Evolutionary conservation across 1,140 invertebrate species (phyloP).

Genomic region (Drosophila burlai): DNA sequence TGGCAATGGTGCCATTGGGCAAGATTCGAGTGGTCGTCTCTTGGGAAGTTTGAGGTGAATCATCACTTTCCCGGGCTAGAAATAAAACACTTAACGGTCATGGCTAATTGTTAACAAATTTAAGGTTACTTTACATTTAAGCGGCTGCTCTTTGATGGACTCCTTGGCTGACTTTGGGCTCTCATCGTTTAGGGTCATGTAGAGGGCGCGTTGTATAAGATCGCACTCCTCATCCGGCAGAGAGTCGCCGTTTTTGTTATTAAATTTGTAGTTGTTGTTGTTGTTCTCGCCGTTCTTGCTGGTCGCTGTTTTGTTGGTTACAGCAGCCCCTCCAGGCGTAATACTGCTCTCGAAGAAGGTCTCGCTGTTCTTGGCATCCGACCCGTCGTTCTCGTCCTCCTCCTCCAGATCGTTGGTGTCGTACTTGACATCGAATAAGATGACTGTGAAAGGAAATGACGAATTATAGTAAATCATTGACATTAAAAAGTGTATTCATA

Average conservation of each 20-base stretch:
- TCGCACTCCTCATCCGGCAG: constrained; percentile 60
- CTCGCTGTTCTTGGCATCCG: constrained; percentile 73
- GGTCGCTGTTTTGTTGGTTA: neutral
- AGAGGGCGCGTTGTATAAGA: constrained; percentile 70
- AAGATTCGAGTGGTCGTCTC: neutral
- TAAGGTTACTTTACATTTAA: constrained; percentile 30
- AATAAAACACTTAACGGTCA: neutral
- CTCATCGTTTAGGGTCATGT: constrained; percentile 68
- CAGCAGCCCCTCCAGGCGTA: constrained; percentile 35
- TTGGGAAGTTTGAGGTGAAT: neutral
- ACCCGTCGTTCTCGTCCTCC: constrained; percentile 74
- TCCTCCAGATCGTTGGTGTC: constrained; percentile 72
- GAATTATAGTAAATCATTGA: neutral
- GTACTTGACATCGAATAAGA: constrained; percentile 74
- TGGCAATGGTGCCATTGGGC: constrained; percentile 28
- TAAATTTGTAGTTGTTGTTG: constrained; percentile 75
- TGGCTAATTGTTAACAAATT: too few relatives aligned
- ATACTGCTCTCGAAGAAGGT: constrained; percentile 79
- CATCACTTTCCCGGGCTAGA: neutral
- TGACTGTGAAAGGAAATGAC: constrained; percentile 27
- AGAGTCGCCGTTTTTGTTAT: constrained; percentile 66
- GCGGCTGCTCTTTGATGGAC: constrained; percentile 33
- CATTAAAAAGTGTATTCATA: neutral
- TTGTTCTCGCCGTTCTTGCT: constrained; percentile 57
- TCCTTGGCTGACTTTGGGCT: constrained; percentile 30